These are phyloP conservation scores for Cloeon dipterum DNA, from an alignment of 2,888 invertebrate species.

Conservation along the genomic window DNA sequence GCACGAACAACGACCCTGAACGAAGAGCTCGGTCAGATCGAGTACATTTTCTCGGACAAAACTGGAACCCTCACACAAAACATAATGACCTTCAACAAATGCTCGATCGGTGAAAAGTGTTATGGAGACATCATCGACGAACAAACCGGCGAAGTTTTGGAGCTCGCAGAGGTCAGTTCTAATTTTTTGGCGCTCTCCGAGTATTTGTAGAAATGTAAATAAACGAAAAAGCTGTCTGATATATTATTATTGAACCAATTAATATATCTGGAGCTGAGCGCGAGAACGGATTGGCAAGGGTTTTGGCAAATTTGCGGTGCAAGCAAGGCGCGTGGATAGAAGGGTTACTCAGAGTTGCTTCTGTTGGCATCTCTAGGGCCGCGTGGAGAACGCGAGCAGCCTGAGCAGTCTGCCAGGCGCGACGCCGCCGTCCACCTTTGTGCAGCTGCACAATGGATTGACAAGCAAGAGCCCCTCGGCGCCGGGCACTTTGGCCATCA, in stretches of 20 bases:
- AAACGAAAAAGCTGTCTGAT: no score
- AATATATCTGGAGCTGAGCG: no score
- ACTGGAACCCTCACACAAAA: conserved; percentile 98
- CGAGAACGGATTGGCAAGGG: no score
- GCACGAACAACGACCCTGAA: conserved; percentile 95
- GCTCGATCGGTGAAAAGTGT: conserved; percentile 74
- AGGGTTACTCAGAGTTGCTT: no score
- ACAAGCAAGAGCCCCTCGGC: conserved; percentile 1
- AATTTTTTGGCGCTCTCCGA: neutral
- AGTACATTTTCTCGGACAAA: conserved; percentile 98
- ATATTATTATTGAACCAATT: no score
- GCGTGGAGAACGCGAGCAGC: neutral
- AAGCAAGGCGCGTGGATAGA: no score
- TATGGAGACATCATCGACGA: conserved; percentile 85
- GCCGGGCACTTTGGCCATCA: conserved; percentile 1
- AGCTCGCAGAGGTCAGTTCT: conserved; percentile 53
- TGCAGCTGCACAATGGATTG: neutral
- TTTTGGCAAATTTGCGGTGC: no score
- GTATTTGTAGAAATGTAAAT: neutral
- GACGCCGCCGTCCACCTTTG: neutral
- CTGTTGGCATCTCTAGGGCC: neutral
- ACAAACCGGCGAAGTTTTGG: conserved; percentile 64
- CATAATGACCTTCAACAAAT: conserved; percentile 99
- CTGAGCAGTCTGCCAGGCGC: conserved; percentile 1
- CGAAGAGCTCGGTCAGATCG: conserved; percentile 96